Percentiles rank a stretch among this genome's conserved stretches.
These are phyloP conservation scores for Amphiprion percula DNA, from an alignment of 2,113 vertebrate species.

Conservation along the genomic window DNA sequence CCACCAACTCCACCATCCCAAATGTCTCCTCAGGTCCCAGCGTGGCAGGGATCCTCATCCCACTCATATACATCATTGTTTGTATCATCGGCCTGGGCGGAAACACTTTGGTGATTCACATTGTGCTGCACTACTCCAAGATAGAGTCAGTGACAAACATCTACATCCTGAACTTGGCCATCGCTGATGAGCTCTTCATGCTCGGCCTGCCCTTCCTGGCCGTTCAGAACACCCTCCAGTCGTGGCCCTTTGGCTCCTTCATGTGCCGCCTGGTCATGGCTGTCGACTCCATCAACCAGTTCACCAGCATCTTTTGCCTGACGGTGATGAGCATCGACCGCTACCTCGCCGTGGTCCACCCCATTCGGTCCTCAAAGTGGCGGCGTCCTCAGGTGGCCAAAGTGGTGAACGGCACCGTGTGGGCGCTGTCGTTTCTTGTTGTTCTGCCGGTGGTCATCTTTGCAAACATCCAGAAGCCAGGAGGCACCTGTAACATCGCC, in stretches of 20 bases:
- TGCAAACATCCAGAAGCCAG: constrained; percentile 87
- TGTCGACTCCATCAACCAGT: constrained; percentile 94
- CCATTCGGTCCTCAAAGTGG: constrained; percentile 92
- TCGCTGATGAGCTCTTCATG: constrained; percentile 95
- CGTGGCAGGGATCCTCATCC: constrained; percentile 87
- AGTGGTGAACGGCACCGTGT: constrained; percentile 89
- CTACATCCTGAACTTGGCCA: constrained; percentile 95
- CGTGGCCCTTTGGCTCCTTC: constrained; percentile 93
- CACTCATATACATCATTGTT: constrained; percentile 91
- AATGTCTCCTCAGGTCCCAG: constrained; percentile 52
- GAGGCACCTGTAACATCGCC: constrained; percentile 92
- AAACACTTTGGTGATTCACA: constrained; percentile 94
- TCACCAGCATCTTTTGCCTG: constrained; percentile 97
- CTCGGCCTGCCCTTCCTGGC: constrained; percentile 94
- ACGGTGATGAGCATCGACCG: constrained; percentile 97
- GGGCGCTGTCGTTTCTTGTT: constrained; percentile 91
- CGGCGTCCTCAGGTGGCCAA: constrained; percentile 92
- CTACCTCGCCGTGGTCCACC: constrained; percentile 95
- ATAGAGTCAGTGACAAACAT: constrained; percentile 97
- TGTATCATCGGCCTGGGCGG: constrained; percentile 91
- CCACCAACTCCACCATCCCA: constrained; percentile 38
- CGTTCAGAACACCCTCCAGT: constrained; percentile 91
- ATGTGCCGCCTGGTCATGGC: constrained; percentile 94
- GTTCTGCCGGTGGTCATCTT: constrained; percentile 93
- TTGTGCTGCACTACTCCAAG: constrained; percentile 93